Evolutionary conservation across 2,888 invertebrate species (phyloP).

Genomic region (Sarcophaga rosellei): DNA sequence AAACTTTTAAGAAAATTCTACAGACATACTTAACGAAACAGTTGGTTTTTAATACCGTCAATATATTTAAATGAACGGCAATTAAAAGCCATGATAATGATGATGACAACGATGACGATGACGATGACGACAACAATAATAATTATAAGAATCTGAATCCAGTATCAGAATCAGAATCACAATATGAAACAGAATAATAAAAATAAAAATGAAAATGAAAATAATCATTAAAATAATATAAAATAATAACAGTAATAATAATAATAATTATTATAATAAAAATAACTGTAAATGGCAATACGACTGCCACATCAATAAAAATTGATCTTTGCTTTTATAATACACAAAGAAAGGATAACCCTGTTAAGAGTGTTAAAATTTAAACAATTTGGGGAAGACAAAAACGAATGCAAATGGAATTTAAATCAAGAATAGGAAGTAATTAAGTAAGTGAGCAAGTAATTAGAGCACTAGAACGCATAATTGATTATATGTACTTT

Average conservation of each 20-base stretch:
- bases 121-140: background rate
- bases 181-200: no score
- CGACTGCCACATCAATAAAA: background rate
- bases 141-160: background rate
- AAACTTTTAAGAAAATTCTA: background rate
- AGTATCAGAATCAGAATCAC: no score
- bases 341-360: background rate
- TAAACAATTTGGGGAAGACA: no score
- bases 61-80: conserved; percentile 3
- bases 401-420: no score
- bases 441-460: no score
- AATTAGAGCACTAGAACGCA: no score
- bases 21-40: background rate
- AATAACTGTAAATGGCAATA: background rate
- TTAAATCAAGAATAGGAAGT: no score
- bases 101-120: background rate
- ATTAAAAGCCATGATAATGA: conserved; percentile 23
- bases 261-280: background rate
- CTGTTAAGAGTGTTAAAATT: no score
- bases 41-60: background rate
- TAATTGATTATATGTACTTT: no score
- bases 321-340: background rate
- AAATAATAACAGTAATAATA: background rate
- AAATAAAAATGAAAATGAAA: background rate
- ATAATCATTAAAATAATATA: background rate